Base-by-base conservation (phyloP, 2,113 vertebrate genomes). In the Spheniscus mendiculus region DNA sequence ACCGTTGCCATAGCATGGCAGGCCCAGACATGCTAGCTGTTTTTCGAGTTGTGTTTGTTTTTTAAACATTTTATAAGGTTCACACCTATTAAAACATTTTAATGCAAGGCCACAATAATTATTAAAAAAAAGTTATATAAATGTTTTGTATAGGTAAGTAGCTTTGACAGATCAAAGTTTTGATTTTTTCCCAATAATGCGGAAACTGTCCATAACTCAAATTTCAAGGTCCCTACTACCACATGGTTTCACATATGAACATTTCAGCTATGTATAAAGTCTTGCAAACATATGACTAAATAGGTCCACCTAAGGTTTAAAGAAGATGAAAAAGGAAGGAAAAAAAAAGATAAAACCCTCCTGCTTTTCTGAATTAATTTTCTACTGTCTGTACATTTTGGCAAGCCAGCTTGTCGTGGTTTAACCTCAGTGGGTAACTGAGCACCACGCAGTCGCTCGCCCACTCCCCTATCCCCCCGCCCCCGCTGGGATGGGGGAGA, bases 81-180 rank as follows among this genome's bases (percentile, higher is more conserved):
- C 44, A 58, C 15, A 38, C 5, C 27, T 62, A 95, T 27, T 47
- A 53, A 93, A 94, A 38, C 1, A 72, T 84, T 84, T 79, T 76
- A 47, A 50, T 49, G 21, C 6, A 34, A 77, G 34, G 76, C 11
- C 38, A 86, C 2, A 38, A 42, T 10, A 81, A 19, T 22, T 14
- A 26, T 12, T 6, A 9, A 65, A 67, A 12, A 11, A 2, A 89
- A 34, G 6, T n/a, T 38, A 21, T 1, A 17, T 1, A 26, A 23
- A 5, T 20, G 1, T 32, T 42, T 83, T 53, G 5, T 20, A 26
- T 6, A 71, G 29, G 10, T 23, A 83, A 63, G 29, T 9, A 61
- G 6, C 13, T 85, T n/a, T 0, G 0, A 77, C 25, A 78, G 20
- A 65, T 13, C 2, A 2, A 71, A 3, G 1, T 29, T 72, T 44